phyloP scores from a whole-genome alignment of 2,888 invertebrate genomes.

The Eristalis tenax region DNA sequence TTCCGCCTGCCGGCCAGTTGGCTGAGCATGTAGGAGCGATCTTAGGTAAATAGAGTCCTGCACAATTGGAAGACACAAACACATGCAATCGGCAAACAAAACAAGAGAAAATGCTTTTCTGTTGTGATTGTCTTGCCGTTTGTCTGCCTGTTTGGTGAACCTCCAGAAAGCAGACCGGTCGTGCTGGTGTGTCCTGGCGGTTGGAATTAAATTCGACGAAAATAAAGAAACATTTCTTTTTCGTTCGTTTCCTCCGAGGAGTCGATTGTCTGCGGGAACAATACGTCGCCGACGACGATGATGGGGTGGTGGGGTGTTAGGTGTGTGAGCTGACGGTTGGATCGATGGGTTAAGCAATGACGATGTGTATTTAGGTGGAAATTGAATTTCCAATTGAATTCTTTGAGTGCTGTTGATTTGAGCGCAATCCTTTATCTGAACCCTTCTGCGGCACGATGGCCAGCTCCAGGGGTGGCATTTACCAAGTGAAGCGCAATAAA shows the following conservation, averaged over 20 bases:
- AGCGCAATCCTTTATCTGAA: conserved; percentile 48
- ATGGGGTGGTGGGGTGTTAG: not conserved
- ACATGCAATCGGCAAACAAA: not conserved
- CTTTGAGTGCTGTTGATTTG: conserved; percentile 62
- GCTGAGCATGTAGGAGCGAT: conserved; percentile 37
- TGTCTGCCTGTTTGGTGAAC: not conserved
- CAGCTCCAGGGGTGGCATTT: conserved; percentile 4
- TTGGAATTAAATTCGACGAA: conserved; percentile 49
- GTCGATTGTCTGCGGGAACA: conserved; percentile 58
- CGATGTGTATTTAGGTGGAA: conserved; percentile 69
- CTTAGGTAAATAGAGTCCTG: conserved; percentile 58
- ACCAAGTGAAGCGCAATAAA: conserved; percentile 60
- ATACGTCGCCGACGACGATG: conserved; percentile 50
- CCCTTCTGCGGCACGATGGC: not conserved
- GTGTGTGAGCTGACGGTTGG: not conserved
- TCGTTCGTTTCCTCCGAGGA: not conserved
- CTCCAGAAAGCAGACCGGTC: not conserved
- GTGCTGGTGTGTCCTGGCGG: conserved; percentile 5
- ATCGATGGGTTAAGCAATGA: conserved; percentile 46
- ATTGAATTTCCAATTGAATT: conserved; percentile 71
- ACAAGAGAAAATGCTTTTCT: conserved; percentile 2
- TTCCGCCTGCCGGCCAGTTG: not conserved
- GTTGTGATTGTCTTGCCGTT: conserved; percentile 35
- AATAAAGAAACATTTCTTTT: conserved; percentile 41
- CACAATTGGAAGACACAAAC: conserved; percentile 39